A percentile compares a stretch with the other conserved stretches of the same genome.
phyloP scores from a whole-genome alignment of 2,888 invertebrate genomes.

The Pheosia gnoma region DNA sequence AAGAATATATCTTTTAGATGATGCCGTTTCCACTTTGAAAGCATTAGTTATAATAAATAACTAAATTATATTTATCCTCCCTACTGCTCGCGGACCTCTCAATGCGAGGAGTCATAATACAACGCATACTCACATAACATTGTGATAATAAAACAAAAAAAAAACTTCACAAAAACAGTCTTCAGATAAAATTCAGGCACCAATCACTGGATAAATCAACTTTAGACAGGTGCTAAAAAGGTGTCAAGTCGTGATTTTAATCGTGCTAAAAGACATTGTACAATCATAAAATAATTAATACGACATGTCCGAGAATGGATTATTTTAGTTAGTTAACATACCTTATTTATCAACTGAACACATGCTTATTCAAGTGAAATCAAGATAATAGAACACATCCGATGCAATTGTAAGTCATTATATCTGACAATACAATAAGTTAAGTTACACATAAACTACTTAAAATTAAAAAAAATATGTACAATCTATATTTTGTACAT shows the following conservation, averaged over 20 bases:
- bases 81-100: neutral
- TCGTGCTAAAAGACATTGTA: too few species aligned
- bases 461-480: conserved; percentile 53
- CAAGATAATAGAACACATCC: conserved; percentile 16
- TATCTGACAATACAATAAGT: conserved; percentile 28
- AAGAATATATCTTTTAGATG: conserved; percentile 9
- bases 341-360: conserved; percentile 15
- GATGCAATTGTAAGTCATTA: conserved; percentile 21
- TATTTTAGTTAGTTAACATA: neutral
- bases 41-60: too few species aligned
- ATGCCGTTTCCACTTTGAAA: neutral
- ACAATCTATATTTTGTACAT: conserved; percentile 69
- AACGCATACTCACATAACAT: conserved; percentile 3
- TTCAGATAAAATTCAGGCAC: conserved; percentile 37
- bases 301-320: too few species aligned
- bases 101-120: neutral
- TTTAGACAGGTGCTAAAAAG: conserved; percentile 14
- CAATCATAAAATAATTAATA: too few species aligned
- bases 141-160: conserved; percentile 22
- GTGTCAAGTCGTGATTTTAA: conserved; percentile 7
- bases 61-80: too few species aligned
- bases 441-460: conserved; percentile 50
- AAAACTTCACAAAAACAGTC: conserved; percentile 33
- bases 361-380: conserved; percentile 19
- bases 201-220: conserved; percentile 15